phyloP scores from a whole-genome alignment of 2,888 invertebrate species.

The Apoda limacodes region DNA sequence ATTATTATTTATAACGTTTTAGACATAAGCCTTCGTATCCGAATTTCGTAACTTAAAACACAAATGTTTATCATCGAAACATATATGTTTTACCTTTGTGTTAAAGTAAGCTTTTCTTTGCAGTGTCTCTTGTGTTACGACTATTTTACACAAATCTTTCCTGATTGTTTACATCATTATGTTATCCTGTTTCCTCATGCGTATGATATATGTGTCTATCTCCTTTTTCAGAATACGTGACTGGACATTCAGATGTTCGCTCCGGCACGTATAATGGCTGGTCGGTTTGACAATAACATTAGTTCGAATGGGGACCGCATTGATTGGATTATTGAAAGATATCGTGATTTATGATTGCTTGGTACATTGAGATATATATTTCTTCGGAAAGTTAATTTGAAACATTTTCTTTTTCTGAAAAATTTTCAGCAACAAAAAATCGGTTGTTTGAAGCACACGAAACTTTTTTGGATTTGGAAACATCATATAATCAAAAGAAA shows the following conservation, averaged over 20 bases:
- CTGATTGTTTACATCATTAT: constrained; percentile 41
- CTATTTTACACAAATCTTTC: constrained; percentile 17
- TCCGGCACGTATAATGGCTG: constrained; percentile 48
- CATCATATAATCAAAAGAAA: no score
- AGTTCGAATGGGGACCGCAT: constrained; percentile 49
- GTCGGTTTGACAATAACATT: constrained; percentile 62
- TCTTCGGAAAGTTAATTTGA: no score
- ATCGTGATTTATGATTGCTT: constrained; percentile 43
- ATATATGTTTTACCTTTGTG: constrained; percentile 13
- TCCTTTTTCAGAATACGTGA: constrained; percentile 37
- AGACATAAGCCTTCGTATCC: no score
- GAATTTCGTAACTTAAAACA: constrained; percentile 18
- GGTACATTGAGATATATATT: no score
- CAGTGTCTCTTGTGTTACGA: constrained; percentile 18
- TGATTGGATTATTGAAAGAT: constrained; percentile 64
- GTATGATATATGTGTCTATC: constrained; percentile 23
- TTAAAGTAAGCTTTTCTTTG: constrained; percentile 22
- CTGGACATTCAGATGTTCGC: constrained; percentile 55
- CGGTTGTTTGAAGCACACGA: no score
- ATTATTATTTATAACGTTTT: no score
- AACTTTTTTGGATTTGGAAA: no score
- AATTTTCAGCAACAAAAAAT: no score
- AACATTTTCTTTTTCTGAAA: no score
- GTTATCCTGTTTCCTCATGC: constrained; percentile 25
- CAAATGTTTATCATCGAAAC: constrained; percentile 9